Base-by-base conservation (phyloP, 1,140 invertebrate genomes). In the Macrocentrus cingulum region DNA sequence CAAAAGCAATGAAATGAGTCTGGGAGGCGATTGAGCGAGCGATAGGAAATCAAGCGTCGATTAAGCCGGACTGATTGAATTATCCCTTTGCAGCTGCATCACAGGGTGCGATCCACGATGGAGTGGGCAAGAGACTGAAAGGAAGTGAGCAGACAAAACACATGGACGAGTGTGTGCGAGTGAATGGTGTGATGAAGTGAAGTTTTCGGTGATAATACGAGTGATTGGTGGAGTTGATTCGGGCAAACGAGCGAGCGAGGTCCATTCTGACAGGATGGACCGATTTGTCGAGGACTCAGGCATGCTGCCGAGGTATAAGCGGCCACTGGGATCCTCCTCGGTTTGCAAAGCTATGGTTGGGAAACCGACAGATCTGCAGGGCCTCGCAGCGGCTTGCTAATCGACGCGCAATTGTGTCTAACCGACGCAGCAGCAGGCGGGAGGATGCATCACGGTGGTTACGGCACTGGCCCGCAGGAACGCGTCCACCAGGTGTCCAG, bases 401-500 rank as follows among this genome's bases (percentile, higher is more conserved):
- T 44, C 20, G 9, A 13, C 50, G 13, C 5, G 22, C 6, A 11
- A 51, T 44, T 58, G 37, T 58, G 48, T 29, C 22, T 13, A 29
- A 50, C 2, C 4, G 34, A n/a, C 13, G 37, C 23, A 48, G 11
- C 11, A 1, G 41, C 36, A 25, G 18, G 25, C 3, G 9, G 1
- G 1, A 39, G 44, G 25, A 75, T 75, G 72, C 71, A 75, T 65
- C 72, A 73, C 63, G 62, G 66, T 19, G 63, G 66, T 25, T 76
- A 75, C 64, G 74, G 68, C 4, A 66, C 60, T 52, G 76, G 76
- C 23, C 77, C 76, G 52, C 75, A 79, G 58, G 77, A 80, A 63
- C 69, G 77, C 42, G 74, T 79, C 51, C 77, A 79, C 59, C 77
- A 80, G 61, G 68, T 65, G 41, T 66, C 66, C 11, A 52, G 66